phyloP scores from a whole-genome alignment of 2,888 invertebrate genomes.

The Diploptera punctata region DNA sequence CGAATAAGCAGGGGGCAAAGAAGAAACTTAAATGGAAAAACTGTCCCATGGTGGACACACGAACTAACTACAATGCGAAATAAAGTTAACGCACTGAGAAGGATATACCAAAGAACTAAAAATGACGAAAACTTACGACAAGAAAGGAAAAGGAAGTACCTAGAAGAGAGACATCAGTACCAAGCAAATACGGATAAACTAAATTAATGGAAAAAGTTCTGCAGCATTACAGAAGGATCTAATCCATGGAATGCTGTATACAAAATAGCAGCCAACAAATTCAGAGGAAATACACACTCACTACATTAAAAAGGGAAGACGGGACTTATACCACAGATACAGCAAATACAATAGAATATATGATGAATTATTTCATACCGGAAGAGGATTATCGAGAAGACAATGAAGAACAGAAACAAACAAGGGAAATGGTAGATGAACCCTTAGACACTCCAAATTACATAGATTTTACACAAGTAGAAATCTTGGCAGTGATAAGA shows the following conservation, averaged over 20 bases:
- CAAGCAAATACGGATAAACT: not conserved
- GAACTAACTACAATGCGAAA: not conserved
- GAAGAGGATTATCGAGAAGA: not conserved
- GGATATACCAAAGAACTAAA: not conserved
- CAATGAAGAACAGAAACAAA: not conserved
- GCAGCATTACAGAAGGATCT: not conserved
- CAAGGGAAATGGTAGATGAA: not conserved
- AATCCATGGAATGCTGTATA: not conserved
- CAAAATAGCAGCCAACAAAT: slow-evolving; percentile 2
- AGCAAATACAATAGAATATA: not conserved
- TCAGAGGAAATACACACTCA: not conserved
- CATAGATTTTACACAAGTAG: not conserved
- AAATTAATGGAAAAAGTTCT: not conserved
- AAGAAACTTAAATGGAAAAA: no score
- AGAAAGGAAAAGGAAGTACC: no score
- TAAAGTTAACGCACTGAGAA: not conserved
- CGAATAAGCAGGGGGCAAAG: no score
- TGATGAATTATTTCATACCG: not conserved
- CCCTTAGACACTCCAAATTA: not conserved
- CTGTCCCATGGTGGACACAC: no score
- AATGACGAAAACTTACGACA: not conserved
- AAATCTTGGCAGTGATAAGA: not conserved
- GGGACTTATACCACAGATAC: not conserved
- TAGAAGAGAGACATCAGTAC: not conserved
- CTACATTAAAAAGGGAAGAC: not conserved